These are phyloP conservation scores for Raja brachyura DNA, from an alignment of 2,113 vertebrate species.

Conservation along the genomic window DNA sequence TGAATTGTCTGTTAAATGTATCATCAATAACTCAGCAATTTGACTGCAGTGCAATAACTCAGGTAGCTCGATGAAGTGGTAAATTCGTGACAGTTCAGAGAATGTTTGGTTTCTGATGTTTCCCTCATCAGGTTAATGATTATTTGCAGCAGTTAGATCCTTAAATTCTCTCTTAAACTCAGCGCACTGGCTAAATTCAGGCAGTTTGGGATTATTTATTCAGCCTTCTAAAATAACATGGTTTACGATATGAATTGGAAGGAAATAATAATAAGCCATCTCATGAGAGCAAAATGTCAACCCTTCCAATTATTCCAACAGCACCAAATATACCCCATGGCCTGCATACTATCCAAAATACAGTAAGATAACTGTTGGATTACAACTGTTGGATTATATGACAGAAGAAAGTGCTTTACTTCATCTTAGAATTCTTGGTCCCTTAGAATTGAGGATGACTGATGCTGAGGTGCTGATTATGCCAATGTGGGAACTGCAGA, in stretches of 20 bases:
- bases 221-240: not conserved
- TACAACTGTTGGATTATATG: not conserved
- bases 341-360: not conserved
- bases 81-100: not conserved
- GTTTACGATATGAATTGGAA: not conserved
- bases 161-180: not conserved
- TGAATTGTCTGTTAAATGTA: not conserved
- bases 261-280: constrained; percentile 12
- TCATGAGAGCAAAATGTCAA: not conserved
- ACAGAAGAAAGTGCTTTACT: not conserved
- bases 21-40: not conserved
- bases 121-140: not conserved
- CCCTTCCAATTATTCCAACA: too few species aligned
- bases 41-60: not conserved
- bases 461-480: too few species aligned
- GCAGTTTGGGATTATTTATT: not conserved
- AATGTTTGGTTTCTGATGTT: not conserved
- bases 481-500: too few species aligned
- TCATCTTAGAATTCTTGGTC: too few species aligned
- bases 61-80: not conserved
- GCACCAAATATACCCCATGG: not conserved
- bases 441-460: too few species aligned
- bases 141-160: not conserved
- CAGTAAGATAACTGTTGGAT: not conserved
- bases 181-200: not conserved